Percentiles rank a stretch among this genome's conserved stretches.
phyloP scores from a whole-genome alignment of 2,797 vertebrate species.

The Artibeus jamaicensis region DNA sequence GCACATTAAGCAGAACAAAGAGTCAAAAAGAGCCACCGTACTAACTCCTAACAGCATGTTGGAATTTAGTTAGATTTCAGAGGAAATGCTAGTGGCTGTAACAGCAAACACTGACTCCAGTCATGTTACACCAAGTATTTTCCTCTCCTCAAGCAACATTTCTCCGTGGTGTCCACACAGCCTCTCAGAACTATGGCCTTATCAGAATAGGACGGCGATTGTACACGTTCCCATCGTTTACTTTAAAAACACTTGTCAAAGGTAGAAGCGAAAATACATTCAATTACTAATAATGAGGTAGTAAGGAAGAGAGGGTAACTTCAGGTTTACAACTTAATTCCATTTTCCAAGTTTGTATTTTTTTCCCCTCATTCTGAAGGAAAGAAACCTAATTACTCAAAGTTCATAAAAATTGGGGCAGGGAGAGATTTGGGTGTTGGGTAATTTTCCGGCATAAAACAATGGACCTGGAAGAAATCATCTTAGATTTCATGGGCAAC shows the following conservation, averaged over 20 bases:
- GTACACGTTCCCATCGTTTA: not conserved
- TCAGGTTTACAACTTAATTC: not conserved
- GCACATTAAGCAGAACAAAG: not conserved
- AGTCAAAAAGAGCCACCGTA: not conserved
- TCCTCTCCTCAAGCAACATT: not conserved
- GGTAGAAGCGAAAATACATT: not conserved
- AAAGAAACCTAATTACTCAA: not conserved
- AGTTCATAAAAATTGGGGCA: not conserved
- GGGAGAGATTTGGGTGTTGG: too few relatives aligned
- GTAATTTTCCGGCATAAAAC: not conserved
- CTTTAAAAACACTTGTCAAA: not conserved
- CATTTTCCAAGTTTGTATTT: not conserved
- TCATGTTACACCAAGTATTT: not conserved
- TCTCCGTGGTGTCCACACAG: not conserved
- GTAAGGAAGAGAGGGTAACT: not conserved
- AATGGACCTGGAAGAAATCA: not conserved
- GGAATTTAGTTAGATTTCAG: not conserved
- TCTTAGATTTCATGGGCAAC: not conserved
- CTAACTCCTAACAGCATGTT: not conserved
- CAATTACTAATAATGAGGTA: not conserved
- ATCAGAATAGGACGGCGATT: not conserved
- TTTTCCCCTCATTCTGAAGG: not conserved
- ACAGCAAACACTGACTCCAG: not conserved
- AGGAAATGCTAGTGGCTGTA: not conserved
- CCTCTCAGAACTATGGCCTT: not conserved